phyloP scores from a whole-genome alignment of 2,113 vertebrate genomes.

The Urocolius indicus region DNA sequence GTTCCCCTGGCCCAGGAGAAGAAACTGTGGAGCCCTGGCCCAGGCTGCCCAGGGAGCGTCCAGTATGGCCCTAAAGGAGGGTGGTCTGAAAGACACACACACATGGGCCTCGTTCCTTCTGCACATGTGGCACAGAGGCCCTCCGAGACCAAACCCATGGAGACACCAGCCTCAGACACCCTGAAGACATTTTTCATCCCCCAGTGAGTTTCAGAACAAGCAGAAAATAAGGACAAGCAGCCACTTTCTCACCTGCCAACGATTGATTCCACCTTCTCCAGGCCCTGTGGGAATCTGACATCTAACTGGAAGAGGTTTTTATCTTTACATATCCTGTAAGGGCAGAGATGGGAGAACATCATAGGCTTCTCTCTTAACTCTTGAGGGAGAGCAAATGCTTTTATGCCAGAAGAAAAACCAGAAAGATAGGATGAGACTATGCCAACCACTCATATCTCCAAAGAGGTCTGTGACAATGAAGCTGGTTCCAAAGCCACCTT shows the following conservation, averaged over 20 bases:
- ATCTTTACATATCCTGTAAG: constrained; percentile 59
- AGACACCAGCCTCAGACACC: neutral
- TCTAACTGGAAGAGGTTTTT: constrained; percentile 55
- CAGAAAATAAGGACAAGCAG: neutral
- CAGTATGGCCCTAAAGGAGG: neutral
- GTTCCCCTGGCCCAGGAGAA: too few relatives aligned
- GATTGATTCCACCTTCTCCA: constrained; percentile 23
- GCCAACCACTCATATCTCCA: neutral
- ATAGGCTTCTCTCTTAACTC: neutral
- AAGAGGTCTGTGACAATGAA: neutral
- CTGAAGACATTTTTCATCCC: neutral
- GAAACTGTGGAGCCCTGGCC: too few relatives aligned
- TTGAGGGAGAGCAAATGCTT: neutral
- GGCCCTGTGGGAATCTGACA: constrained; percentile 31
- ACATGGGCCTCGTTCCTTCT: neutral
- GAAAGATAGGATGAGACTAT: neutral
- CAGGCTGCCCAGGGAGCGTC: too few relatives aligned
- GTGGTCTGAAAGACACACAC: neutral
- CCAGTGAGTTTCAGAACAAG: neutral
- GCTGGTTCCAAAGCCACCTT: neutral
- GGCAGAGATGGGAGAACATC: neutral
- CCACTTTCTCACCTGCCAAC: constrained; percentile 60
- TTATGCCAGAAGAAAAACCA: neutral
- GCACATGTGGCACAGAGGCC: neutral
- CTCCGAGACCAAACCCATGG: neutral